Percentiles rank a stretch among this genome's conserved stretches.
These are phyloP conservation scores for Mythimna albipuncta DNA, from an alignment of 2,888 invertebrate species.

Conservation along the genomic window DNA sequence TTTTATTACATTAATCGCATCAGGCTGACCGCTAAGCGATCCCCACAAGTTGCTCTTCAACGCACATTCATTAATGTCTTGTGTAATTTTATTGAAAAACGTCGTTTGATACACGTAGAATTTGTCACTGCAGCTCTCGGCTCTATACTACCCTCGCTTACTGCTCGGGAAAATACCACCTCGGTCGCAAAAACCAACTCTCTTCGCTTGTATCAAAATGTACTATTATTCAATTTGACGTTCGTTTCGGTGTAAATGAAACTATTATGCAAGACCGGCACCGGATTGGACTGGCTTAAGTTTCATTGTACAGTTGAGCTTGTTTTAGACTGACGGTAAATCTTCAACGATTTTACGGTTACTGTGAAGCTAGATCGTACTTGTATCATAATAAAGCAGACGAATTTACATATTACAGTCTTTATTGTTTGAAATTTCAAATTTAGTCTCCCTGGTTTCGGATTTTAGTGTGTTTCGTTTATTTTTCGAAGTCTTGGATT, in stretches of 20 bases:
- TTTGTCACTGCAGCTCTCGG: too few species aligned
- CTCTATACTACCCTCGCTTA: too few species aligned
- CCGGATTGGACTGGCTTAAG: slow-evolving; percentile 75
- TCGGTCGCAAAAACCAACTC: too few species aligned
- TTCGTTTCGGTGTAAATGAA: slow-evolving; percentile 65
- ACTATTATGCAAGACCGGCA: slow-evolving; percentile 71
- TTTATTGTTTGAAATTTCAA: slow-evolving; percentile 62
- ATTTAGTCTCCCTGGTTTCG: slow-evolving; percentile 40
- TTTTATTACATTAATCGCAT: too few species aligned
- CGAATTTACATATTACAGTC: slow-evolving; percentile 65
- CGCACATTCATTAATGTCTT: too few species aligned
- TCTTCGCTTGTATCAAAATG: too few species aligned
- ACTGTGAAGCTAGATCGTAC: slow-evolving; percentile 64
- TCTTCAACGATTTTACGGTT: slow-evolving; percentile 75
- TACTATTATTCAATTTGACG: slow-evolving; percentile 1
- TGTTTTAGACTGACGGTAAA: slow-evolving; percentile 76
- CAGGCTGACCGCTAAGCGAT: too few species aligned
- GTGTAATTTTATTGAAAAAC: too few species aligned
- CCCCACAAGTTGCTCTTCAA: too few species aligned
- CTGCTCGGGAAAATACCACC: too few species aligned
- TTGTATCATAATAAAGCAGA: slow-evolving; percentile 71
- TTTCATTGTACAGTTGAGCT: slow-evolving; percentile 77
- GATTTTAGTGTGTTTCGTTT: slow-evolving; percentile 22
- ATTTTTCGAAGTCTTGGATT: slow-evolving; percentile 10
- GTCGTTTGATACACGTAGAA: too few species aligned